A percentile compares a stretch with the other conserved stretches of the same genome.
These are phyloP conservation scores for Cuculus canorus DNA, from an alignment of 2,797 vertebrate genomes.

Conservation along the genomic window DNA sequence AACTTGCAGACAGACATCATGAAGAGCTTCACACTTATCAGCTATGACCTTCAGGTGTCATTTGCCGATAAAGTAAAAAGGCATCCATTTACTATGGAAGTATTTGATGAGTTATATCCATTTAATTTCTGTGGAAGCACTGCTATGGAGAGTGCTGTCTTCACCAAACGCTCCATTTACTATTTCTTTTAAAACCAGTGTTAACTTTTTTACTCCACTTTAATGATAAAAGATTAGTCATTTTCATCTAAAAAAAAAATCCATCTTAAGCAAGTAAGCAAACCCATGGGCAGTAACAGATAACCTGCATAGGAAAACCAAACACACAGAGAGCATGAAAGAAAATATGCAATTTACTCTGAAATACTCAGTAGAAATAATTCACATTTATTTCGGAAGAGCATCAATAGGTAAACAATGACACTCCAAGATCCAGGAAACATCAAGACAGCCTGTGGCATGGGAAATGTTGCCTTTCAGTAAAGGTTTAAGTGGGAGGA, in stretches of 20 bases:
- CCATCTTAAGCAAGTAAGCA: not conserved
- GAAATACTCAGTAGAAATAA: not conserved
- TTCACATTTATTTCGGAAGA: too few species aligned
- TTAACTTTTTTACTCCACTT: not conserved
- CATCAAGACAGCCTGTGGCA: not conserved
- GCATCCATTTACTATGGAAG: slow-evolving; percentile 10
- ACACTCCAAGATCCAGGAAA: not conserved
- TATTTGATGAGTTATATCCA: slow-evolving; percentile 34
- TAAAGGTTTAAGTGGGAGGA: not conserved
- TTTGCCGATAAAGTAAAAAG: not conserved
- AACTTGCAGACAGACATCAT: not conserved
- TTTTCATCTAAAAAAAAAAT: slow-evolving; percentile 30
- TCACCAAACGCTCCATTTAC: not conserved
- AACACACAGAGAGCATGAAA: not conserved
- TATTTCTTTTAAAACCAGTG: not conserved
- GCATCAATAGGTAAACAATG: too few species aligned
- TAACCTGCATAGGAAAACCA: not conserved
- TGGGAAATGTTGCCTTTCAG: not conserved
- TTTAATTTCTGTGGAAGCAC: not conserved
- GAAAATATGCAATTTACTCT: not conserved
- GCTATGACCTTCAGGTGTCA: not conserved
- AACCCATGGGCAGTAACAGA: not conserved
- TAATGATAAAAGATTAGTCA: not conserved
- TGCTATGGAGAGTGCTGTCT: not conserved
- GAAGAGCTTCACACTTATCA: not conserved